Evolutionary conservation across 2,888 invertebrate genomes (phyloP), one percentile per base, ranked within the genome.

Genomic region (Siphlonurus alternatus): DNA sequence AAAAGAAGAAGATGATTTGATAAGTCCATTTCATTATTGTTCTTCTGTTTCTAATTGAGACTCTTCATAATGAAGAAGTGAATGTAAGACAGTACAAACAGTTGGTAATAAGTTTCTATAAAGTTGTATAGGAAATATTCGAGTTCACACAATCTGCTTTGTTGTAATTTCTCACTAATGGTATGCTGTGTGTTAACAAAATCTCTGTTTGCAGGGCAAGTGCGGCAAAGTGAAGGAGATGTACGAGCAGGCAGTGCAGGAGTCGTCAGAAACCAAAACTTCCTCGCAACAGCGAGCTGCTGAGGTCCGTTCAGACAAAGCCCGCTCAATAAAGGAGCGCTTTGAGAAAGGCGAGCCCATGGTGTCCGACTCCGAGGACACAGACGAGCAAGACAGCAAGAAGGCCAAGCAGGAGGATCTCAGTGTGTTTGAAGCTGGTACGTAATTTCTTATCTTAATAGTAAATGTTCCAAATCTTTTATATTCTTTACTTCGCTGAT

Each of bases 181-280:
- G n/a, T n/a, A n/a, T n/a, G n/a, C n/a, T n/a, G n/a, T n/a, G n/a
- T n/a, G n/a, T n/a, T n/a, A n/a, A n/a, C n/a, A n/a, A n/a, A n/a
- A n/a, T n/a, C n/a, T n/a, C n/a, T 72, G 71, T 62, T 78, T 78
- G 19, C 76, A 88, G 87, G 92, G 92, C 15, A 92, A 92, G 73
- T 92, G 92, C 77, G 90, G 86, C 0, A 90, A 90, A 72, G 88
- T 93, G 77, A 93, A 93, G 73, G 93, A 93, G 72, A 85, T 90
- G 81, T 93, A 93, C 73, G 93, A 93, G 72, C 91, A 92, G 72
- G 93, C 93, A 0, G 89, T 93, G 0, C 83, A 85, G 70, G 89
- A 89, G 70, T 56, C 56, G 5, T n/a, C n/a, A 22, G 88, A 87
- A 66, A 89, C 88, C 74, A 82, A 62, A 38, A 59, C 54, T n/a